Evolutionary conservation across 2,797 vertebrate species (phyloP), one percentile per base, ranked within the genome.

Genomic region (Phaenicophaeus curvirostris): DNA sequence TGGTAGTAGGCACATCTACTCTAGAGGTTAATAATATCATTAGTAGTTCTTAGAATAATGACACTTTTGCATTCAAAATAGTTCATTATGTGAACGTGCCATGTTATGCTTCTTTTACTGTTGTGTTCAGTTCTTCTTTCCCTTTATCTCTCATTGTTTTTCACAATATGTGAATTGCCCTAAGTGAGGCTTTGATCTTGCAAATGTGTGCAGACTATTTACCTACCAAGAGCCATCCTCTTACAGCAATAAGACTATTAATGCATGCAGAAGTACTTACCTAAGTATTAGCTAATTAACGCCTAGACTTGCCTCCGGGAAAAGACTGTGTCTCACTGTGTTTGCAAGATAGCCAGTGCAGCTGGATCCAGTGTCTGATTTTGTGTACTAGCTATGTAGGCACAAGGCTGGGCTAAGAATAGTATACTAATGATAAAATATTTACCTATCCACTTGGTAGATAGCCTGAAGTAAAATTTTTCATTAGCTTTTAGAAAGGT

Each of bases 181-280:
- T 44, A 72, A 85, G 58, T 74, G 78, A 75, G 51, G 35, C 89
- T 93, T 91, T 94, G 79, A 89, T 93, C 87, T 85, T 87, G 46
- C 39, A 84, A 89, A 93, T 44, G 3, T 48, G 46, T 59, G 62
- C n/a, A 62, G 69, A 85, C 24, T 81, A 33, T 72, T 73, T 72
- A 69, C 58, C 18, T 73, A 53, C 39, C 15, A 33, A 1, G 5
- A 92, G 27, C 14, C 63, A 51, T 48, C n/a, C 62, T 83, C 41
- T 92, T 79, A 53, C 41, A 57, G 46, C 37, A 85, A 46, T 37
- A 59, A 59, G 37, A 59, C 27, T 33, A 18, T 3, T 59, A 23
- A 13, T 61, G 59, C 41, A 35, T 63, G 53, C 35, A 94, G 78
- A 89, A 90, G 90, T 66, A 53, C 86, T 79, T 65, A 46, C 57